A percentile compares a stretch with the other conserved stretches of the same genome.
Conservation (phyloP, 37 sponge, comb jelly and placozoan genomes). For the Amphimedon queenslandica region DNA sequence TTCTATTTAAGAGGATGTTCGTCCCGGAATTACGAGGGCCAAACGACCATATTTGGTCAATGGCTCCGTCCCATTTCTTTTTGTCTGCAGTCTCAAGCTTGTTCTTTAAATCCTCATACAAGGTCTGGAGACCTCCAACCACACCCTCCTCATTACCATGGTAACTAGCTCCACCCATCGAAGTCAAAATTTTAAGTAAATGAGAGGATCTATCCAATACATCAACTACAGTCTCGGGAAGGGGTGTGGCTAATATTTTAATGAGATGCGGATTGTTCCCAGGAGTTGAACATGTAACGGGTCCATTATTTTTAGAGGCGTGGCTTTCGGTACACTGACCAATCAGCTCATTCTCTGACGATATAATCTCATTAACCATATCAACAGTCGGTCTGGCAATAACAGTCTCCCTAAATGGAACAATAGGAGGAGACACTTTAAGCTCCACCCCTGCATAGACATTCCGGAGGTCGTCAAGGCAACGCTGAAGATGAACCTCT, state of each 20-base stretch:
- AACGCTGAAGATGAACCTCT: conserved; percentile 94
- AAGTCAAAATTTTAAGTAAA: conserved; percentile 42
- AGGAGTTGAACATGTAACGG: conserved; percentile 39
- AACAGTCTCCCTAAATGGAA: conserved; percentile 95
- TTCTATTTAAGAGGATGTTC: conserved; percentile 79
- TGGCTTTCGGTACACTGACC: neutral
- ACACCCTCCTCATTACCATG: conserved; percentile 17
- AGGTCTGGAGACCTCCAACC: conserved; percentile 19
- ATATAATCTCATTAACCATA: conserved; percentile 83
- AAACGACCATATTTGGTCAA: conserved; percentile 84
- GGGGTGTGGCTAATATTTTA: conserved; percentile 42
- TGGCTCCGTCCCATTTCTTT: conserved; percentile 33
- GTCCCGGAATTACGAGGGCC: conserved; percentile 85
- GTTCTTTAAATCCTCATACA: conserved; percentile 26
- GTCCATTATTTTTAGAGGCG: neutral
- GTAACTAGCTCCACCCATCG: neutral
- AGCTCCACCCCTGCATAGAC: conserved; percentile 64
- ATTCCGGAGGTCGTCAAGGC: conserved; percentile 82
- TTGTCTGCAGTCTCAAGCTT: neutral
- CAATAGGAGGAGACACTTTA: conserved; percentile 86
- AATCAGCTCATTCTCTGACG: conserved; percentile 31
- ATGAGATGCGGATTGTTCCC: conserved; percentile 44
- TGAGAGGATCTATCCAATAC: conserved; percentile 40
- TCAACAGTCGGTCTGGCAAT: conserved; percentile 75
- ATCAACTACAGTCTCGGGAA: conserved; percentile 42